These are phyloP conservation scores for Drosophila leontia DNA, from an alignment of 1,140 invertebrate genomes.

Conservation along the genomic window DNA sequence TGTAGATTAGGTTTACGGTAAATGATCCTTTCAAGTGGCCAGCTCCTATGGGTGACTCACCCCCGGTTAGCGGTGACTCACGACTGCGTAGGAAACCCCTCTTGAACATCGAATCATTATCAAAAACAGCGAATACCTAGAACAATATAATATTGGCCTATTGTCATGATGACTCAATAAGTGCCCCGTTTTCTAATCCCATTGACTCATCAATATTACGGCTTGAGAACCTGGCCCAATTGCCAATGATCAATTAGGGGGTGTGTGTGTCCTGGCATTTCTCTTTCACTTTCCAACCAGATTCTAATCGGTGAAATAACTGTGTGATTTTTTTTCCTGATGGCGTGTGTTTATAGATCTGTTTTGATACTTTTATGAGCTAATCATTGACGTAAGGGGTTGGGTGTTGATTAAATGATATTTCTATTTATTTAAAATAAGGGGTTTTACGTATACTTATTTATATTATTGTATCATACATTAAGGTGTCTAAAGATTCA, in stretches of 20 bases:
- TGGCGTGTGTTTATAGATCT: slow-evolving; percentile 42
- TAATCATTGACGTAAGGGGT: slow-evolving; percentile 33
- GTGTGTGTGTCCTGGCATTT: slow-evolving; percentile 3
- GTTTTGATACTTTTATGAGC: slow-evolving; percentile 19
- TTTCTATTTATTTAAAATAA: slow-evolving; percentile 1
- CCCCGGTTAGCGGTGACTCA: slow-evolving; percentile 37
- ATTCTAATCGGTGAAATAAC: slow-evolving; percentile 38
- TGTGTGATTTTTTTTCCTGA: slow-evolving; percentile 33
- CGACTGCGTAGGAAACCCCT: slow-evolving; percentile 62
- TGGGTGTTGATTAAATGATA: slow-evolving; percentile 21
- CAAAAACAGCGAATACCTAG: slow-evolving; percentile 36
- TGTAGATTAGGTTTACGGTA: neutral
- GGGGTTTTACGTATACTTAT: slow-evolving; percentile 3
- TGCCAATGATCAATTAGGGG: neutral
- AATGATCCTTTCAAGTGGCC: slow-evolving; percentile 39
- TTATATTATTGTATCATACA: neutral
- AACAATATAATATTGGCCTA: slow-evolving; percentile 26
- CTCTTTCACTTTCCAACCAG: neutral
- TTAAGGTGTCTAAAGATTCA: neutral
- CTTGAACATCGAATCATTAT: slow-evolving; percentile 45
- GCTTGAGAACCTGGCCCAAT: slow-evolving; percentile 8
- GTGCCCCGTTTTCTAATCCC: neutral
- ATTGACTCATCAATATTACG: slow-evolving; percentile 43
- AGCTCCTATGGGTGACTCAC: slow-evolving; percentile 38
- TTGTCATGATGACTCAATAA: slow-evolving; percentile 51